Conservation (phyloP, 1,140 invertebrate species). For the Neuroterus valhalla region DNA sequence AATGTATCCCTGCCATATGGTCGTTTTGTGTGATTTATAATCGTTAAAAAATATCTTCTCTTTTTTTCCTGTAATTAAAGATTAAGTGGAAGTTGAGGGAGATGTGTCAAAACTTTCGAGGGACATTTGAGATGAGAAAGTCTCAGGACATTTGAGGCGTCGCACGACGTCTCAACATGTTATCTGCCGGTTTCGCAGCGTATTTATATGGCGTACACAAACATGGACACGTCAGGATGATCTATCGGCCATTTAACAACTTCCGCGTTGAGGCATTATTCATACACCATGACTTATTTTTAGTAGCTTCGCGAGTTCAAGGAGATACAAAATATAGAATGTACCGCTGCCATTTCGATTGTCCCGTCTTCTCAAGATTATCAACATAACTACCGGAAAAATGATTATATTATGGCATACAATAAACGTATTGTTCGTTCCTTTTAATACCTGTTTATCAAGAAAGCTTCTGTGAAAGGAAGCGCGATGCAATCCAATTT, state of each 20-base stretch:
- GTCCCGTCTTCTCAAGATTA: background rate
- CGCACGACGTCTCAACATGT: constrained; percentile 19
- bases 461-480: background rate
- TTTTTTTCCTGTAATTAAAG: background rate
- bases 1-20: background rate
- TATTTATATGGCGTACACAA: constrained; percentile 16
- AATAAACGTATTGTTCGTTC: constrained; percentile 19
- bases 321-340: background rate
- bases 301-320: background rate
- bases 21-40: constrained; percentile 5
- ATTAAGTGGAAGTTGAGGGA: constrained; percentile 10
- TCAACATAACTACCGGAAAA: background rate
- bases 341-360: constrained; percentile 15
- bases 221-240: constrained; percentile 27
- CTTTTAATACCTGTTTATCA: background rate
- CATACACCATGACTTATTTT: constrained; percentile 25
- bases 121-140: constrained; percentile 7
- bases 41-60: background rate
- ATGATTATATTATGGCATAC: constrained; percentile 11
- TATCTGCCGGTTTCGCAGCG: background rate
- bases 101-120: constrained; percentile 21
- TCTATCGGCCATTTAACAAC: constrained; percentile 24
- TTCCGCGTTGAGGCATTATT: constrained; percentile 21
- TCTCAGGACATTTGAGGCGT: constrained; percentile 17
- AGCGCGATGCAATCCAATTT: background rate